A percentile compares a stretch with the other conserved stretches of the same genome.
These are phyloP conservation scores for Chrysopilus asiliformis DNA, from an alignment of 2,888 invertebrate genomes.

Conservation along the genomic window DNA sequence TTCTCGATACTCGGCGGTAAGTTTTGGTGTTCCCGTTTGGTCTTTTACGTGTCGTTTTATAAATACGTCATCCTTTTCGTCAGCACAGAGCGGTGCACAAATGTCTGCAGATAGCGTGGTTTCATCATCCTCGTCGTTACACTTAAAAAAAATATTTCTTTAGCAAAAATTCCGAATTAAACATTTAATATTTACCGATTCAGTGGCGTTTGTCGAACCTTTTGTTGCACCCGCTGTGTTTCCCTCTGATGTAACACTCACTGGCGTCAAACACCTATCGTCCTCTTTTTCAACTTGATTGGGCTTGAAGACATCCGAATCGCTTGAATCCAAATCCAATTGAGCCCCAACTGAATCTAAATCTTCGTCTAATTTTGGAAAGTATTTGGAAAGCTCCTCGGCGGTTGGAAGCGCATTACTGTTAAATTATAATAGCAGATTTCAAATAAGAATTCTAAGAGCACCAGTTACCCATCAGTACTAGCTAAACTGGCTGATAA, in stretches of 20 bases:
- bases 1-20: no score
- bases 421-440: neutral
- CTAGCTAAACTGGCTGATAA: slow-evolving; percentile 50
- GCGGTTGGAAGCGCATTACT: slow-evolving; percentile 30
- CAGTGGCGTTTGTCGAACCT: slow-evolving; percentile 48
- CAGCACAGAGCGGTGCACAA: slow-evolving; percentile 22
- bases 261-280: slow-evolving; percentile 42
- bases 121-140: slow-evolving; percentile 42
- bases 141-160: slow-evolving; percentile 19
- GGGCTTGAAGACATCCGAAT: slow-evolving; percentile 18
- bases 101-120: slow-evolving; percentile 43
- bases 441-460: no score
- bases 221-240: slow-evolving; percentile 56
- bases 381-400: slow-evolving; percentile 38
- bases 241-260: slow-evolving; percentile 51
- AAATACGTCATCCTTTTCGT: no score
- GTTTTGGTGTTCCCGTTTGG: no score
- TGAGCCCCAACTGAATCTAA: slow-evolving; percentile 38
- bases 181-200: slow-evolving; percentile 40
- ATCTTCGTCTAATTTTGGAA: slow-evolving; percentile 43
- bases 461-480: slow-evolving; percentile 42
- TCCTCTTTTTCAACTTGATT: slow-evolving; percentile 19
- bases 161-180: neutral
- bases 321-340: slow-evolving; percentile 31
- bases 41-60: no score